Evolutionary conservation across 2,797 vertebrate genomes (phyloP).

Genomic region (Etheostoma nigrum): DNA sequence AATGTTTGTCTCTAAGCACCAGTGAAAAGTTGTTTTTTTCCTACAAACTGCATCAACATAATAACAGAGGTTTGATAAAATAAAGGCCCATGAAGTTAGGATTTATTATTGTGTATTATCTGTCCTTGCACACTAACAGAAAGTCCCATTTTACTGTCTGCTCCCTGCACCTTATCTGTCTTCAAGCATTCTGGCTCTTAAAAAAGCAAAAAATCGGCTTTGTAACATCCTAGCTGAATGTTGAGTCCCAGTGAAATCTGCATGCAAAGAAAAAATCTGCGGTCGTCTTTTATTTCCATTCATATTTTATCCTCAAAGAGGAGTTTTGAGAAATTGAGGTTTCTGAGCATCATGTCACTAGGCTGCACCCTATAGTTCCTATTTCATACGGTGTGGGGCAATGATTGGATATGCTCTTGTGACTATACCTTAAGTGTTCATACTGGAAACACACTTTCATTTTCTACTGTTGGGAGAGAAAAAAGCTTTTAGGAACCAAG

Average conservation of each 20-base stretch:
- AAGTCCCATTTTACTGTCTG: constrained; percentile 17
- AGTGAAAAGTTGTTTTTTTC: neutral
- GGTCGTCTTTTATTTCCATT: constrained; percentile 27
- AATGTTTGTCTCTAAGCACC: neutral
- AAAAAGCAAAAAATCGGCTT: constrained; percentile 45
- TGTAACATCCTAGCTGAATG: constrained; percentile 12
- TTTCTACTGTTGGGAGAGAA: constrained; percentile 4
- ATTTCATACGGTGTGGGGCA: constrained; percentile 12
- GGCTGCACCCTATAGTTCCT: constrained; percentile 13
- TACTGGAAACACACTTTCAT: constrained; percentile 14
- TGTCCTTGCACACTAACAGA: constrained; percentile 35
- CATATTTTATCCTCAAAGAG: constrained; percentile 27
- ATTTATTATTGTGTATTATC: constrained; percentile 33
- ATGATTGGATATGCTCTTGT: constrained; percentile 25
- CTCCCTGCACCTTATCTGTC: constrained; percentile 37
- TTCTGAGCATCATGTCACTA: constrained; percentile 3
- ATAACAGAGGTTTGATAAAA: neutral
- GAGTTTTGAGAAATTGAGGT: constrained; percentile 19
- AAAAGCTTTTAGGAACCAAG: neutral
- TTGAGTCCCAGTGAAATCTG: constrained; percentile 31
- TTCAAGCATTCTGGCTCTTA: constrained; percentile 36
- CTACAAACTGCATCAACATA: neutral
- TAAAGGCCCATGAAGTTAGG: constrained; percentile 5
- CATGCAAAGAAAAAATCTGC: constrained; percentile 35
- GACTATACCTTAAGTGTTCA: constrained; percentile 24